Conservation (phyloP, 2,113 vertebrate genomes). For the Oreocharis arfaki region DNA sequence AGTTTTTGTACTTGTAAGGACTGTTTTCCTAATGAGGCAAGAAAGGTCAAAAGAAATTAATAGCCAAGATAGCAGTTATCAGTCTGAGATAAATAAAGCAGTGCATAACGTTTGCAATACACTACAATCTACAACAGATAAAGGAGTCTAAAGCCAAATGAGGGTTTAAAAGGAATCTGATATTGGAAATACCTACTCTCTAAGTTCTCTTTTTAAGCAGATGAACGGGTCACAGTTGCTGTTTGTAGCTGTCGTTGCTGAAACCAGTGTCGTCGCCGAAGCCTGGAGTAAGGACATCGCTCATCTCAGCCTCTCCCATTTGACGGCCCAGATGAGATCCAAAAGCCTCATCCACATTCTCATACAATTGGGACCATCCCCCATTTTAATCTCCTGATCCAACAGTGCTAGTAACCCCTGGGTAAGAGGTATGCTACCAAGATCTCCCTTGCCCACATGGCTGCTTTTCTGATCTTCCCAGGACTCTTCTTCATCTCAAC, state of each 20-base stretch:
- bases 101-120: background rate
- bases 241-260: background rate
- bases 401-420: background rate
- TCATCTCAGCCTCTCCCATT: background rate
- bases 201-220: background rate
- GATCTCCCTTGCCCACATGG: background rate
- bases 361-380: background rate
- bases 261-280: accelerated
- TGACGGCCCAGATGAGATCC: background rate
- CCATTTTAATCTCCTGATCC: background rate
- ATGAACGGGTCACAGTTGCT: background rate
- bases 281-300: background rate
- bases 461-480: background rate
- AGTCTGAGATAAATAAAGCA: background rate
- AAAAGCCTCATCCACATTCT: background rate
- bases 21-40: background rate
- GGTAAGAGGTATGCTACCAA: background rate
- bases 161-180: background rate
- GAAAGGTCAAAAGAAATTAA: constrained; percentile 21
- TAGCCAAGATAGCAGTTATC: constrained; percentile 24
- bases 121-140: background rate
- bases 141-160: background rate
- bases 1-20: constrained; percentile 20
- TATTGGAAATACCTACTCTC: background rate
- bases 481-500: background rate